Base-by-base conservation (phyloP, 2,113 vertebrate genomes). In the Arvicanthis niloticus region DNA sequence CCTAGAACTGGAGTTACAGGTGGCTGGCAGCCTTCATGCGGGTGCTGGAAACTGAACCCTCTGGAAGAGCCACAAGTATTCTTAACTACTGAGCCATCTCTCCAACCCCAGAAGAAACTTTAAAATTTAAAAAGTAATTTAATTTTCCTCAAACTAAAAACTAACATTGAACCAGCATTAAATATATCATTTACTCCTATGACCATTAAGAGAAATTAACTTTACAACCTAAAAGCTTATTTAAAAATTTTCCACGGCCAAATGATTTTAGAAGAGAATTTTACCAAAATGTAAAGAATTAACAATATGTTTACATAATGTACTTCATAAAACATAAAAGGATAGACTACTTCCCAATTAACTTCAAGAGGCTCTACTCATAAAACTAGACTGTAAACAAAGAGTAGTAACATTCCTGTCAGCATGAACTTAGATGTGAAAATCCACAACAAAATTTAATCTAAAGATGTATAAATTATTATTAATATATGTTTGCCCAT, bases 361-460 rank as follows among this genome's bases (percentile, higher is more conserved):
- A 68, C 51, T 78, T 93, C 45, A 48, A 53, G 21, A 88, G 6
- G 51, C 42, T 16, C 26, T 42, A 29, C 73, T 75, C 42, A 34
- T 67, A 45, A 93, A 91, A 76, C 6, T 37, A 93, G 58, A 75
- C 26, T 80, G 31, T 58, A 21, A 67, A 95, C 45, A 92, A 56
- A 42, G 56, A 48, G 3, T 24, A 60, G 70, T 78, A 72, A 88
- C 53, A 42, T 13, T 90, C 62, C 45, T 84, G 6, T 26, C 72
- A 95, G 12, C 60, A 80, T 40, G 42, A 95, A 90, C n/a, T 91
- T 62, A 68, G 58, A 81, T 29, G 62, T 37, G 73, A 86, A 96
- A 81, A 70, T 19, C 24, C 10, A 85, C 26, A 76, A 62, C 9
- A 86, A 91, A 93, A 89, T 68, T 62, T 65, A 92, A 86, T 31